Evolutionary conservation across 1,140 invertebrate species (phyloP), one percentile per base, ranked within the genome.

Genomic region (Brachionus manjavacas): DNA sequence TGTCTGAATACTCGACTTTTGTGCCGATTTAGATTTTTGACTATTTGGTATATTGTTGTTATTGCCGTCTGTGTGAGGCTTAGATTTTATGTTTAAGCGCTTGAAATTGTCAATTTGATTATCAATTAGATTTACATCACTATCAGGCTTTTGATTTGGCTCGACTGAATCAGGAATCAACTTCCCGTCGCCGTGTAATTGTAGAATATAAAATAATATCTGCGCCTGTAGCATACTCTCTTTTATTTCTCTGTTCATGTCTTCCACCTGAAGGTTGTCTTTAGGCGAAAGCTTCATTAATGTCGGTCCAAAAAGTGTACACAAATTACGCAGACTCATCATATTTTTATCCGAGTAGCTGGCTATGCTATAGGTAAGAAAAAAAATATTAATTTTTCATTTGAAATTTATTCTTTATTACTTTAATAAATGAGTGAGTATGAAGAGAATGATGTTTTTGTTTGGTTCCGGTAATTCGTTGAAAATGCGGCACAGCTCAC

Each of bases 171-270:
- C 79, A 4, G 31, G 49, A 41, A 68, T 81, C 31, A 81, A 23
- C 41, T 64, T 81, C 4, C 64, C 79, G 7, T 81, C 79, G n/a
- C 39, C 20, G 39, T 81, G 79, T 8, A 81, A 12, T 43, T 81
- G 79, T 43, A 81, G 12, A 43, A 81, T 64, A 14, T 81, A 81
- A 28, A 81, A 81, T 8, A 81, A 31, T 28, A 81, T 28, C 39
- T 81, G 79, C 11, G 79, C 79, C 31, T 81, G 79, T 23, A 23
- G 52, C 79, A 81, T 81, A 14, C 79, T 81, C n/a, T 81, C 79
- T 9, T 68, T 81, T 60, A 81, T 81, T 68, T 81, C 79, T 81
- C 41, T 81, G 39, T 81, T 81, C 79, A 81, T 81, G 39, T 81
- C 79, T 25, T 81, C 79, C 25, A 43, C 79, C 31, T 41, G 52